Percentiles rank a stretch among this genome's conserved stretches.
phyloP scores from a whole-genome alignment of 2,888 invertebrate species.

The Rambutsinella grinnellia region DNA sequence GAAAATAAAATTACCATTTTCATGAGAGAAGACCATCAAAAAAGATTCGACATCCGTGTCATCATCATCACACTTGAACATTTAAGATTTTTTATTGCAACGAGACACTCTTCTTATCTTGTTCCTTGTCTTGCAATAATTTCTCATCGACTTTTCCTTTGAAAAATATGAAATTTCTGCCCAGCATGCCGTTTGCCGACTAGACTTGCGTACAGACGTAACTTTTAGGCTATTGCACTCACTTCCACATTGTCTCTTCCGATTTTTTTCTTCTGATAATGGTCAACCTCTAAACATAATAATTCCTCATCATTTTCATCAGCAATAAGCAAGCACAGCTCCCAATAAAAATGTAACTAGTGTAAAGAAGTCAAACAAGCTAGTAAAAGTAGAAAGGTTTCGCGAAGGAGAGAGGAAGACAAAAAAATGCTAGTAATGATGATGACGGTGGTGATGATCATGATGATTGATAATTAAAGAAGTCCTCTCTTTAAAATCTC shows the following conservation, averaged over 20 bases:
- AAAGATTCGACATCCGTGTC: not conserved
- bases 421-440: conserved; percentile 6
- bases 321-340: conserved; percentile 8
- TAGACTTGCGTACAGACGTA: not conserved
- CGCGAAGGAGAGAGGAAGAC: conserved; percentile 18
- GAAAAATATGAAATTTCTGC: too few relatives aligned
- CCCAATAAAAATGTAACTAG: not conserved
- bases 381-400: conserved; percentile 15
- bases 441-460: conserved; percentile 16
- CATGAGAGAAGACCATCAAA: not conserved
- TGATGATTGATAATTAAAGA: conserved; percentile 40
- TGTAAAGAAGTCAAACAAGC: conserved; percentile 28
- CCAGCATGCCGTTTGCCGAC: too few relatives aligned
- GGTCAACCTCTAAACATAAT: conserved; percentile 2
- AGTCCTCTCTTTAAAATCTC: conserved; percentile 14
- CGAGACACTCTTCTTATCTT: not conserved
- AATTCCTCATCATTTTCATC: conserved; percentile 4
- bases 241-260: not conserved
- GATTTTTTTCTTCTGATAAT: not conserved
- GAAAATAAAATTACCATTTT: not conserved
- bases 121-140: not conserved
- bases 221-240: not conserved
- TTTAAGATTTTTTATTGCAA: not conserved
- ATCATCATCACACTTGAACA: not conserved
- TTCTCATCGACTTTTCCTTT: not conserved